phyloP scores from a whole-genome alignment of 2,888 invertebrate species.

The Drosophila atroscutellata region DNA sequence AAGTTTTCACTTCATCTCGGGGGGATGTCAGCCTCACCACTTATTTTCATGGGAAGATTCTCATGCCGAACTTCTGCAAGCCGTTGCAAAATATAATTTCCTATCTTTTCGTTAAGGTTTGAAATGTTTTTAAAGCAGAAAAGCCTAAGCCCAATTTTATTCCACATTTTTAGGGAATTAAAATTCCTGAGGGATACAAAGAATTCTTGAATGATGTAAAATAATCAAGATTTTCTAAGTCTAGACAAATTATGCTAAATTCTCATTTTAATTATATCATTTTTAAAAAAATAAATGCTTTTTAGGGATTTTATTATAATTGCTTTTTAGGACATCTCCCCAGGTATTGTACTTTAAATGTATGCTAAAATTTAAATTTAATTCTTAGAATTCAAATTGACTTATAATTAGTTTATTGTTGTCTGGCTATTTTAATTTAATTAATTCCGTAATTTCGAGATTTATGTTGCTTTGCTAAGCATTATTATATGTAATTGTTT shows the following conservation, averaged over 20 bases:
- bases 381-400: conserved; percentile 8
- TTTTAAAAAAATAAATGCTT: background rate
- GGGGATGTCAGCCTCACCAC: background rate
- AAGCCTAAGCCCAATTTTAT: background rate
- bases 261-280: background rate
- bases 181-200: background rate
- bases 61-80: background rate
- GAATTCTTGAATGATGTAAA: background rate
- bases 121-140: background rate
- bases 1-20: conserved; percentile 5
- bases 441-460: conserved; percentile 31
- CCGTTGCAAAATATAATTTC: background rate
- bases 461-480: conserved; percentile 38
- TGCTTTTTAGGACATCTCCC: background rate
- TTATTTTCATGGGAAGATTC: background rate
- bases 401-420: conserved; percentile 1
- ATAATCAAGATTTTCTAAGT: background rate
- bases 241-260: background rate
- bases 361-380: background rate
- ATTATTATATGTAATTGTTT: conserved; percentile 7
- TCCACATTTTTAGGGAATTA: background rate
- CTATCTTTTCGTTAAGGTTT: background rate
- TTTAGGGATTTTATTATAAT: background rate
- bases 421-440: conserved; percentile 29
- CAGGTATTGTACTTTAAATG: background rate